Conservation (phyloP, 2,113 vertebrate species). For the Maccullochella peelii region DNA sequence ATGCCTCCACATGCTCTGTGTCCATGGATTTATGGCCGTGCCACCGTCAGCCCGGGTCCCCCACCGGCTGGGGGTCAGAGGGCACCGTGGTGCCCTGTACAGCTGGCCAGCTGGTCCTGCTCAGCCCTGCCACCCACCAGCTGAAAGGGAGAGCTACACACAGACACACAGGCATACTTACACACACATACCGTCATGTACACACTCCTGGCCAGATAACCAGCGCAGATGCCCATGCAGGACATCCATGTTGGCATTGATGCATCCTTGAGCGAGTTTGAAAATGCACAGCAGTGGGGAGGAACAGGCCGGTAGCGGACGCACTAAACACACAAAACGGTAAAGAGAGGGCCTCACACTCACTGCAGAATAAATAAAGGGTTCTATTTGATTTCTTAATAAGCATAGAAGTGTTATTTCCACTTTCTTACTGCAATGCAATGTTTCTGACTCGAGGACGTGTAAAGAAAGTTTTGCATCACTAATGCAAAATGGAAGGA, state of each 20-base stretch:
- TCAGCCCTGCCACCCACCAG: conserved; percentile 66
- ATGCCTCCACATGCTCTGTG: conserved; percentile 80
- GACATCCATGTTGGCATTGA: conserved; percentile 45
- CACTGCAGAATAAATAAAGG: not conserved
- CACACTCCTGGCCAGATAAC: conserved; percentile 49
- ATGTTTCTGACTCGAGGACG: not conserved
- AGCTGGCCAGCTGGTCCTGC: conserved; percentile 76
- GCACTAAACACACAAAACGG: not conserved
- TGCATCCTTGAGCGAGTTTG: conserved; percentile 53
- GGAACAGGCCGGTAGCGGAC: not conserved
- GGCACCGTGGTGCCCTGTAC: conserved; percentile 66
- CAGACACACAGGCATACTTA: conserved; percentile 2
- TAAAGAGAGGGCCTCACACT: not conserved
- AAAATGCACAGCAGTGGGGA: conserved; percentile 16
- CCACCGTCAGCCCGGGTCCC: conserved; percentile 65
- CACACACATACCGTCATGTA: conserved; percentile 20
- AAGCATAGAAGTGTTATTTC: not conserved
- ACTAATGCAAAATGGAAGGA: not conserved
- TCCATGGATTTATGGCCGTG: conserved; percentile 76
- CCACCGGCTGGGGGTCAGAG: conserved; percentile 65
- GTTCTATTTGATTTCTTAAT: not conserved
- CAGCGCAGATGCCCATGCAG: conserved; percentile 59
- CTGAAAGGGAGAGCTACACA: conserved; percentile 48
- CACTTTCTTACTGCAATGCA: not conserved
- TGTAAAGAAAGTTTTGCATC: not conserved